Base-by-base conservation (phyloP, 2,797 vertebrate species). In the Pseudochirops corinnae region DNA sequence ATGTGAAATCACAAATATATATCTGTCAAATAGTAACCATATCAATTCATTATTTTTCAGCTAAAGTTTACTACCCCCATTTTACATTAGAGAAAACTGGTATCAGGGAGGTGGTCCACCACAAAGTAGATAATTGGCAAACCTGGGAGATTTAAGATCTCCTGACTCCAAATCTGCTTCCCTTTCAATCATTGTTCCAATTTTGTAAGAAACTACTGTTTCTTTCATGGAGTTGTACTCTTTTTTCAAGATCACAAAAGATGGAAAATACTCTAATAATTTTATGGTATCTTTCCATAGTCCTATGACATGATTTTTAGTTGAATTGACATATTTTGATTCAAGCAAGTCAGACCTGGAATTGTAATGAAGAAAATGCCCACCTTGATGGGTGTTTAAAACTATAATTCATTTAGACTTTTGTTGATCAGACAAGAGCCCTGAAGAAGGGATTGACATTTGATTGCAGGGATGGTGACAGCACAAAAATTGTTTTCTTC, bases 401-500 rank as follows among this genome's bases (percentile, higher is more conserved):
- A 26, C 33, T 90, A 4, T 50, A 92, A 93, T 58, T 90, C 21
- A 94, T 26, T 58, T 92, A 90, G 24, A 26, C 28, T 58, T 94
- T 55, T 95, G 50, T 56, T 96, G 90, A 94, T 96, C 58, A 91
- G 55, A 94, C 46, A 67, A 2, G 91, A 92, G 46, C 91, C 90
- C 57, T 90, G 52, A 60, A 96, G 46, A 92, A 95, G 29, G 0
- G 29, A 90, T 5, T 97, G 93, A 94, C 91, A 92, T 95, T 95
- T 95, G 56, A 95, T 94, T 82, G 92, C 29, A 53, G 9, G 92
- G 60, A 26, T 58, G 56, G 24, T 96, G 92, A 96, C 95, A 96
- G 52, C 14, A 94, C 9, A 92, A 57, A 94, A 96, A 94, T 56
- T 95, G 67, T 94, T 96, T 97, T 92, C 58, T 90, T 92, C 5